Percentiles rank a stretch among this genome's conserved stretches.
phyloP scores from a whole-genome alignment of 1,140 invertebrate species.

The Wiebesia pumilae region DNA sequence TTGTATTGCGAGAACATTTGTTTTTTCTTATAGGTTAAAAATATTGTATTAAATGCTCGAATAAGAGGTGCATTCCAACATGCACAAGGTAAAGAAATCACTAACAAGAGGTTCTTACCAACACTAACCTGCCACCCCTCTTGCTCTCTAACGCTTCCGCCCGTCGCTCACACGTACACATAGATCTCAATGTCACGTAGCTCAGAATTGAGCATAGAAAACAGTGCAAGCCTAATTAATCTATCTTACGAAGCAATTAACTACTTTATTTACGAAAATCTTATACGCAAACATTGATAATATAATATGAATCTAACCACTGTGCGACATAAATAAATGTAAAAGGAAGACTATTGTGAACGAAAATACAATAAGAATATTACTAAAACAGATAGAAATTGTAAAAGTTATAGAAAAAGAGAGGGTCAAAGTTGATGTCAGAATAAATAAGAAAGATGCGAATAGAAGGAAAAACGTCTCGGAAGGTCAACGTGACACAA shows the following conservation, averaged over 20 bases:
- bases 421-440: conserved; percentile 30
- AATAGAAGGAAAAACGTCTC: conserved; percentile 1
- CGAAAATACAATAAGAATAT: not conserved
- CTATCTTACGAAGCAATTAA: not conserved
- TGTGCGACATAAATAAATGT: not conserved
- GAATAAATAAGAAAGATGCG: conserved; percentile 9
- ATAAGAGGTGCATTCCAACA: not conserved
- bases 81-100: not conserved
- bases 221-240: not conserved
- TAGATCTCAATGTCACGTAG: not conserved
- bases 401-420: not conserved
- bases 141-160: not conserved
- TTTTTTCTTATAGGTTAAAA: too few species aligned
- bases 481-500: conserved; percentile 29
- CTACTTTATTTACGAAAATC: not conserved
- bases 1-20: too few species aligned
- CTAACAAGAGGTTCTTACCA: not conserved
- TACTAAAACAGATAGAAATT: not conserved
- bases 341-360: not conserved
- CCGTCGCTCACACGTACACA: not conserved
- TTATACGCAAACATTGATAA: not conserved
- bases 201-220: not conserved
- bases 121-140: not conserved
- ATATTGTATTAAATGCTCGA: not conserved
- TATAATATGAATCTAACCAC: not conserved